These are phyloP conservation scores for Labeo catla DNA, from an alignment of 2,113 vertebrate species.

Conservation along the genomic window DNA sequence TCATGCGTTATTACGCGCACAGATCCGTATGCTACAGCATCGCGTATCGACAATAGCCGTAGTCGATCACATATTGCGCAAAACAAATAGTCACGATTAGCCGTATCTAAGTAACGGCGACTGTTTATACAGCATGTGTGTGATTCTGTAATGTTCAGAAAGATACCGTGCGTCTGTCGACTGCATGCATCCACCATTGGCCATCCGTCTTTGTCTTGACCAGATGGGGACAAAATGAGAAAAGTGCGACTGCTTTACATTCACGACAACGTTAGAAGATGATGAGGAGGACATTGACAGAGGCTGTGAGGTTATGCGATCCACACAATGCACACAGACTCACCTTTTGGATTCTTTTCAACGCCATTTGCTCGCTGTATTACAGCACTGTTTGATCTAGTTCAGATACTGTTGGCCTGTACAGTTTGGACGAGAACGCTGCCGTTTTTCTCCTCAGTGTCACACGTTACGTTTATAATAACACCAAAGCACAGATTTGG, in stretches of 20 bases:
- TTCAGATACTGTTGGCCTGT: slow-evolving; percentile 71
- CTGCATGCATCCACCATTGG: slow-evolving; percentile 52
- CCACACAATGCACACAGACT: slow-evolving; percentile 61
- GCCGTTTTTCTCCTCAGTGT: slow-evolving; percentile 15
- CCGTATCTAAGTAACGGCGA: background rate
- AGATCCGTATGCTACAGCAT: background rate
- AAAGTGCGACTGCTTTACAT: slow-evolving; percentile 18
- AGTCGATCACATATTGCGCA: background rate
- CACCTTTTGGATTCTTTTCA: slow-evolving; percentile 86
- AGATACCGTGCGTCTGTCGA: background rate
- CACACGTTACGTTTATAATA: background rate
- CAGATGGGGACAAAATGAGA: slow-evolving; percentile 48
- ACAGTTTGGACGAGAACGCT: slow-evolving; percentile 58
- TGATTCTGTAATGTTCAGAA: background rate
- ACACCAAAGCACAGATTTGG: slow-evolving; percentile 13
- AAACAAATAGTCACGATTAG: background rate
- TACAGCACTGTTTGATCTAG: slow-evolving; percentile 67
- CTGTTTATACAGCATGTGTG: background rate
- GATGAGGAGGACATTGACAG: background rate
- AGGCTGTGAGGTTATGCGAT: slow-evolving; percentile 16
- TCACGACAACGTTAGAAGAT: background rate
- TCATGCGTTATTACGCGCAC: background rate
- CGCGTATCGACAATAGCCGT: background rate
- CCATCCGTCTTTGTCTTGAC: slow-evolving; percentile 74
- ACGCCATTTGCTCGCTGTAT: slow-evolving; percentile 77